Conservation (phyloP, 2,113 vertebrate species). For the Osmerus eperlanus region DNA sequence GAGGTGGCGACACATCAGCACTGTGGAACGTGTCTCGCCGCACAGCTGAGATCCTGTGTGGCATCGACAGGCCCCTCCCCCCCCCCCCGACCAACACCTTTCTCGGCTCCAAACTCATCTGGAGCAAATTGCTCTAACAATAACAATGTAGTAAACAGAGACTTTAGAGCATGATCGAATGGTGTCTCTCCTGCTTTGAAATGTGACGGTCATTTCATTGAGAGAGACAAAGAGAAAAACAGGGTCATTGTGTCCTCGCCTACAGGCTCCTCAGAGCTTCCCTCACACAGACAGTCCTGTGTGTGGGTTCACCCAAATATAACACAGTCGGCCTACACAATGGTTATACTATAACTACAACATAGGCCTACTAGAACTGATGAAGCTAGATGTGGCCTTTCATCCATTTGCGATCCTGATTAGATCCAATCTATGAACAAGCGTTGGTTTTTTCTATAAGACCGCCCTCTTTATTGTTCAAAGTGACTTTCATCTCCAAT, state of each 20-base stretch:
- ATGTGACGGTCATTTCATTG: slow-evolving; percentile 19
- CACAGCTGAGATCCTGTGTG: slow-evolving; percentile 18
- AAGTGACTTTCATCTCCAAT: too few species aligned
- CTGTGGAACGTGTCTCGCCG: slow-evolving; percentile 20
- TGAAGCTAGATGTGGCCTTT: too few species aligned
- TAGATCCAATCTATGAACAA: too few species aligned
- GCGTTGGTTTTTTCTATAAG: too few species aligned
- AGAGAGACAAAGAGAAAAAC: slow-evolving; percentile 29
- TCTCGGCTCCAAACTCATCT: slow-evolving; percentile 19
- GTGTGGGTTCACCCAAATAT: slow-evolving; percentile 31
- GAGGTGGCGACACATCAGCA: slow-evolving; percentile 24
- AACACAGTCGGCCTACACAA: too few species aligned
- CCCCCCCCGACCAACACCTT: slow-evolving; percentile 9
- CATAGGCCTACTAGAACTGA: too few species aligned
- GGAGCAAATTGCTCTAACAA: slow-evolving; percentile 32
- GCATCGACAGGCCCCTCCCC: slow-evolving; percentile 21
- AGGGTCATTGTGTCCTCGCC: too few species aligned
- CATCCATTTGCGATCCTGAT: too few species aligned
- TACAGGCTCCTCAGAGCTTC: neutral
- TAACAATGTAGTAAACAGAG: slow-evolving; percentile 11
- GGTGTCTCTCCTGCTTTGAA: neutral
- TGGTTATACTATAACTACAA: too few species aligned
- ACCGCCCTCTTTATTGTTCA: too few species aligned
- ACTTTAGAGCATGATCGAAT: neutral
- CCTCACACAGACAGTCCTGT: slow-evolving; percentile 16